These are phyloP conservation scores for Coreius guichenoti DNA, from an alignment of 2,797 vertebrate genomes.

Conservation along the genomic window DNA sequence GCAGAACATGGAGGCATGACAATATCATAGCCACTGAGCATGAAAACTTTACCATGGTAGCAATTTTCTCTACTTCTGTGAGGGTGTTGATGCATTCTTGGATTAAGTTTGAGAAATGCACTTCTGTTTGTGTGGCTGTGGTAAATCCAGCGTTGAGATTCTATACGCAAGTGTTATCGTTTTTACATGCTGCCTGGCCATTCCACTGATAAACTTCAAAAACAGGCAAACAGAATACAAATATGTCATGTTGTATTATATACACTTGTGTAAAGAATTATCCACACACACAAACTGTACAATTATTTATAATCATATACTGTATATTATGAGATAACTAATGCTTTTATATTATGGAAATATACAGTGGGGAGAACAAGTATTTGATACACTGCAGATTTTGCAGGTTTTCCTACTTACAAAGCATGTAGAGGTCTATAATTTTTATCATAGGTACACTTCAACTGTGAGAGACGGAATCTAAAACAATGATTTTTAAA, in stretches of 20 bases:
- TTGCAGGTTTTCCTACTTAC: too few species aligned
- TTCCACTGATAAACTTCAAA: constrained; percentile 26
- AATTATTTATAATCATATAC: background rate
- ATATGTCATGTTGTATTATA: background rate
- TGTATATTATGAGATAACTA: too few species aligned
- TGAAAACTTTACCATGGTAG: background rate
- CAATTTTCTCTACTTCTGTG: background rate
- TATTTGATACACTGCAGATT: too few species aligned
- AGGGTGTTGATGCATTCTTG: constrained; percentile 3
- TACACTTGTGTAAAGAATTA: background rate
- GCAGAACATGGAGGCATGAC: background rate
- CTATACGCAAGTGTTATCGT: background rate
- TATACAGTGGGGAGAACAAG: too few species aligned
- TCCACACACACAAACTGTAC: background rate
- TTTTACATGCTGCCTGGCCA: constrained; percentile 22
- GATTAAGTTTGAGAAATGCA: constrained; percentile 27
- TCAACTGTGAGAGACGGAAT: too few species aligned
- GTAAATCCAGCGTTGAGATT: constrained; percentile 30
- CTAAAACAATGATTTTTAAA: too few species aligned
- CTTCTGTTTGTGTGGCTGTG: constrained; percentile 1
- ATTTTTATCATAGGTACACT: too few species aligned
- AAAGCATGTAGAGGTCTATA: too few species aligned
- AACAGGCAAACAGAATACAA: background rate
- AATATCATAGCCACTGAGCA: background rate
- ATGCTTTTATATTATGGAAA: background rate